A percentile compares a stretch with the other conserved stretches of the same genome.
Conservation (phyloP, 2,888 invertebrate species). For the Creontiades dilutus region DNA sequence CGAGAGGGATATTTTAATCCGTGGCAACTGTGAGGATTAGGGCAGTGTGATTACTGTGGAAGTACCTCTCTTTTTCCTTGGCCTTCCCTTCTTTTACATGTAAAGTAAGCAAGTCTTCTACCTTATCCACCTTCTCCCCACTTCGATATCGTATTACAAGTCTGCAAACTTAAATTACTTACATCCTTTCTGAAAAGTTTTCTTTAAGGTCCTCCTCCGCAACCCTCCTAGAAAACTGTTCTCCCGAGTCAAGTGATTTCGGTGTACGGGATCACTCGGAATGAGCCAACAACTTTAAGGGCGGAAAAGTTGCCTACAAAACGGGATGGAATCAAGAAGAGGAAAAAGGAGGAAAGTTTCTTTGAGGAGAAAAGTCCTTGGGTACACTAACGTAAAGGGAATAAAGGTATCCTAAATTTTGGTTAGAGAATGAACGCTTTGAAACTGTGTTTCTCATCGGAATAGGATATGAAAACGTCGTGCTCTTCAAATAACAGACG, state of each 20-base stretch:
- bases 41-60: conserved; percentile 66
- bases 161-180: conserved; percentile 70
- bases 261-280: conserved; percentile 55
- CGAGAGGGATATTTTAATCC: conserved; percentile 66
- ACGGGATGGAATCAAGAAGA: conserved; percentile 30
- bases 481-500: too few relatives aligned
- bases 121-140: conserved; percentile 52
- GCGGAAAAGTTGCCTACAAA: conserved; percentile 57
- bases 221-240: conserved; percentile 17
- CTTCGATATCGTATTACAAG: conserved; percentile 70
- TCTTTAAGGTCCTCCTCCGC: conserved; percentile 23
- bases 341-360: conserved; percentile 17
- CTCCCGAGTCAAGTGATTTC: conserved; percentile 61
- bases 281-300: conserved; percentile 61
- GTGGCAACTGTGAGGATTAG: conserved; percentile 69
- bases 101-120: conserved; percentile 62
- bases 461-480: too few relatives aligned
- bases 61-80: conserved; percentile 53
- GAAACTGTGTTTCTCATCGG: too few relatives aligned
- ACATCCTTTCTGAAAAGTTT: conserved; percentile 69
- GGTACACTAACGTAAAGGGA: background rate
- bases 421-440: background rate
- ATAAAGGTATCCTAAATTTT: background rate
- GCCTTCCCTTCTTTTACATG: conserved; percentile 66
- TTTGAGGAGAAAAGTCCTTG: background rate